Evolutionary conservation across 1,140 invertebrate species (phyloP).

Genomic region (Hermetia illucens): DNA sequence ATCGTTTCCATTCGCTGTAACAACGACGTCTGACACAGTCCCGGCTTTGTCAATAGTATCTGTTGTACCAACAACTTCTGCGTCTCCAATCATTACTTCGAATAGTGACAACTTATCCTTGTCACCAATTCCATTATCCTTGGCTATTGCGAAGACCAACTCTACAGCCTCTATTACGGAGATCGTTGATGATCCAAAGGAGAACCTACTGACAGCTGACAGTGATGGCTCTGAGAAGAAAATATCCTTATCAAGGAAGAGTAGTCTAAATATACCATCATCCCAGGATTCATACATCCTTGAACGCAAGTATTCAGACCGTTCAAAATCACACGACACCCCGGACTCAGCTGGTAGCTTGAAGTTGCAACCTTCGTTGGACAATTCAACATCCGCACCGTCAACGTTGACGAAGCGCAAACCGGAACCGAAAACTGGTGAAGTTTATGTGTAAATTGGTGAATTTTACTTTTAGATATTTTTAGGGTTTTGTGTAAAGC

Average conservation of each 20-base stretch:
- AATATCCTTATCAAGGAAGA: not conserved
- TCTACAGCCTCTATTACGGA: constrained; percentile 21
- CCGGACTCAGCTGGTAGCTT: not conserved
- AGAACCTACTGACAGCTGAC: too few relatives aligned
- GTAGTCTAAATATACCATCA: not conserved
- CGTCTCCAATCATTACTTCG: constrained; percentile 26
- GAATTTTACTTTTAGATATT: constrained; percentile 10
- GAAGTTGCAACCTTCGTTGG: too few relatives aligned
- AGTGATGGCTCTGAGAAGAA: too few relatives aligned
- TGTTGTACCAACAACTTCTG: constrained; percentile 7
- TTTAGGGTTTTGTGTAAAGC: too few relatives aligned
- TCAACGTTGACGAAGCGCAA: constrained; percentile 26
- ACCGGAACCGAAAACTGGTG: constrained; percentile 24
- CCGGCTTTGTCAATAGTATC: constrained; percentile 22
- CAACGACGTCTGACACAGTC: constrained; percentile 17
- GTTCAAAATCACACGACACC: constrained; percentile 10
- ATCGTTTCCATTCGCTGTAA: constrained; percentile 25
- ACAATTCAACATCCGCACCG: constrained; percentile 19
- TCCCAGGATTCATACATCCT: constrained; percentile 1
- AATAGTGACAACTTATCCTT: too few relatives aligned
- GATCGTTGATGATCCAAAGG: too few relatives aligned
- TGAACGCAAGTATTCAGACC: constrained; percentile 15
- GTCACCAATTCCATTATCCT: constrained; percentile 23
- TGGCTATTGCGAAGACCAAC: constrained; percentile 21
- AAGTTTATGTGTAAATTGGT: constrained; percentile 24